A percentile compares a stretch with the other conserved stretches of the same genome.
phyloP scores from a whole-genome alignment of 2,797 vertebrate species.

The Babyrousa celebensis region DNA sequence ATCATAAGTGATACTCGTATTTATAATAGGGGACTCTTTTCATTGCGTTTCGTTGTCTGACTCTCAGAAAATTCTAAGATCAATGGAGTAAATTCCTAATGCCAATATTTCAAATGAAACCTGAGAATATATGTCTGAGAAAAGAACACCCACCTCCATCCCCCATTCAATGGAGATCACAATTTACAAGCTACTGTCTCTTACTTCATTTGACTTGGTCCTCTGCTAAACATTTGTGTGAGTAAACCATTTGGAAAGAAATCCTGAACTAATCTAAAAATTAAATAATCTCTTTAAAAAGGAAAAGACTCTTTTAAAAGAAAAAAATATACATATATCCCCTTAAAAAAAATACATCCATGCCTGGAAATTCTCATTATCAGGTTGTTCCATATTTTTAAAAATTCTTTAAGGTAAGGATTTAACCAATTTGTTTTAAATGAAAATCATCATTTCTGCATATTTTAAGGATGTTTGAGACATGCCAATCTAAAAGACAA shows the following conservation, averaged over 20 bases:
- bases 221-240: not conserved
- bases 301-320: not conserved
- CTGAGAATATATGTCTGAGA: not conserved
- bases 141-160: not conserved
- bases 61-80: conserved; percentile 14
- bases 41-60: not conserved
- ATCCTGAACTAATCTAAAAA: not conserved
- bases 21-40: not conserved
- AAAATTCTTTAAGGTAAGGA: not conserved
- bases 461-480: not conserved
- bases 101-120: conserved; percentile 4
- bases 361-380: not conserved
- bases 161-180: not conserved
- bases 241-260: conserved; percentile 53
- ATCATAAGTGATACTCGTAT: not conserved
- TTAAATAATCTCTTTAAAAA: not conserved
- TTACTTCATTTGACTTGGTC: not conserved
- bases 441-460: not conserved
- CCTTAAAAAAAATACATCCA: not conserved
- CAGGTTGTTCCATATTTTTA: not conserved
- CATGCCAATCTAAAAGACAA: not conserved
- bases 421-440: conserved; percentile 1
- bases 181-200: not conserved
- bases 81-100: not conserved
- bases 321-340: not conserved